Base-by-base conservation (phyloP, 2,888 invertebrate genomes). In the Crossocerus cetratus region DNA sequence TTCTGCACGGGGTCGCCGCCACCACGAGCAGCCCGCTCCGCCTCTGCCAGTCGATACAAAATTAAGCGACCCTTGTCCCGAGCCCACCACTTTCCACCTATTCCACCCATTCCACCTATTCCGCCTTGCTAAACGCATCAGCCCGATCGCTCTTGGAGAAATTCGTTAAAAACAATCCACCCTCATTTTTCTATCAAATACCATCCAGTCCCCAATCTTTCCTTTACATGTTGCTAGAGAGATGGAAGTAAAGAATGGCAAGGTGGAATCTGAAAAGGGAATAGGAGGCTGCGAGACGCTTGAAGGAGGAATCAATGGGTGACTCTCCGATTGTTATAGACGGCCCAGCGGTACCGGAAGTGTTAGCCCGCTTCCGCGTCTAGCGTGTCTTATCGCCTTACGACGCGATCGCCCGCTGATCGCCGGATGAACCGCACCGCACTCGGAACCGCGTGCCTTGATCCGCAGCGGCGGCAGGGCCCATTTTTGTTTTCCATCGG, bases 11-110 rank as follows among this genome's bases (percentile, higher is more conserved):
- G 72, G 65, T 44, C 72, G 68, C 74, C 68, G 65, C 66, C 69
- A 60, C 23, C 61, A 61, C 42, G 53, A 67, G 60, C 78, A n/a
- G n/a, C n/a, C n/a, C n/a, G n/a, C 61, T 69, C 69, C 70, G 68
- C 60, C 56, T 70, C 61, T 72, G 71, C 68, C 68, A 64, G 76
- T 64, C 78, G 82, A 72, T 82, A 78, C 81, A 69, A 78, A 82
- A 80, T 82, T 82, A 76, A 82, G 74, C 76, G 53, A 44, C 71
- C 72, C 58, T 71, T 49, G 22, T 44, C 69, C 62, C 62, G 32
- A 32, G 8, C 53, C 62, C 58, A 23, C 13, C 53, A 44, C 54
- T 18, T 49, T 74, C 56, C 49, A 54, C 68, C 44, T 61, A 60
- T 55, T 64, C 57, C 18, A 65, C 74, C 20, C 43, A 49, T 49